A percentile compares a stretch with the other conserved stretches of the same genome.
These are phyloP conservation scores for Littorina saxatilis DNA, from an alignment of 1,140 invertebrate genomes.

Conservation along the genomic window DNA sequence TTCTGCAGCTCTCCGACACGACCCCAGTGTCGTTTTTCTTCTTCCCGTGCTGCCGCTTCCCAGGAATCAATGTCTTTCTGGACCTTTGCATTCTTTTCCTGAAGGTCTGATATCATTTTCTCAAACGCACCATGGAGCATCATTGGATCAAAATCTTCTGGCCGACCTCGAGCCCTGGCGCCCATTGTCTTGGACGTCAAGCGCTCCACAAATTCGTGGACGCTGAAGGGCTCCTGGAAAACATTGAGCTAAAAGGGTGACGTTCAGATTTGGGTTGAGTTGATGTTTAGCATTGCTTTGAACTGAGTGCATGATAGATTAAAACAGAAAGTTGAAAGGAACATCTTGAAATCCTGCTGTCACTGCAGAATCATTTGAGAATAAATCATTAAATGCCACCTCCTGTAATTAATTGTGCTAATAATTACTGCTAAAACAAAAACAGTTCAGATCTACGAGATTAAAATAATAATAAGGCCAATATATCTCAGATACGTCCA, in stretches of 20 bases:
- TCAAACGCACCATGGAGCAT: conserved; percentile 91
- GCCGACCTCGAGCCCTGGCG: conserved; percentile 67
- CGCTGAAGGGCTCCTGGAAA: conserved; percentile 92
- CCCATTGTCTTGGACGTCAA: conserved; percentile 95
- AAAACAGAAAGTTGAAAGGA: too few species aligned
- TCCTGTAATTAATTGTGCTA: too few species aligned
- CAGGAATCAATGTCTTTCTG: conserved; percentile 92
- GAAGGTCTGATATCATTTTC: conserved; percentile 89
- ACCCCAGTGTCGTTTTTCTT: conserved; percentile 89
- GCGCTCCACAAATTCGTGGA: conserved; percentile 97
- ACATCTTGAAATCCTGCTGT: too few species aligned
- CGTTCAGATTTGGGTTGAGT: too few species aligned
- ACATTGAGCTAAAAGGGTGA: not conserved
- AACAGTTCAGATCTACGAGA: too few species aligned
- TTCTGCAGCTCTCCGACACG: conserved; percentile 90
- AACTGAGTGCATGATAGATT: too few species aligned
- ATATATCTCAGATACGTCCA: too few species aligned
- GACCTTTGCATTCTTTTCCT: conserved; percentile 89
- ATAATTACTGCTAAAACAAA: too few species aligned
- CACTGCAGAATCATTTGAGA: too few species aligned
- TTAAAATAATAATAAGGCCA: too few species aligned
- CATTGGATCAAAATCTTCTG: conserved; percentile 78
- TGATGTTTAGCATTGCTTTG: too few species aligned
- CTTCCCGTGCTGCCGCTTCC: conserved; percentile 88
- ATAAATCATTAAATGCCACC: too few species aligned